Evolutionary conservation across 1,140 invertebrate genomes (phyloP).

Genomic region (Antheraea mylitta): DNA sequence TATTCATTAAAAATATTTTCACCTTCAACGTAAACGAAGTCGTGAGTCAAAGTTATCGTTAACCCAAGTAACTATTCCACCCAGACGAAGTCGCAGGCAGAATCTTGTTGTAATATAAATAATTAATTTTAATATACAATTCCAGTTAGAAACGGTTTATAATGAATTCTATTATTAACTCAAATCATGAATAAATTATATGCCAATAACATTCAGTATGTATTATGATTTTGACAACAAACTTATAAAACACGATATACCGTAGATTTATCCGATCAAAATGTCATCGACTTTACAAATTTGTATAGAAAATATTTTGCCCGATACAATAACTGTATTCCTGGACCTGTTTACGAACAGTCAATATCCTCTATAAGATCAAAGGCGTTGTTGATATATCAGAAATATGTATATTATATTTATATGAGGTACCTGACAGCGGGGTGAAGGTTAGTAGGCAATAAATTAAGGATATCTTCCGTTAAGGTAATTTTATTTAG

Average conservation of each 20-base stretch:
- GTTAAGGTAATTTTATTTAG: neutral
- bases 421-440: neutral
- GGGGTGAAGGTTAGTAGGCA: neutral
- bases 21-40: too few species aligned
- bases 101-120: too few species aligned
- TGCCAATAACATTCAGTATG: neutral
- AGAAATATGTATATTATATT: neutral
- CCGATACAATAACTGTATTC: conserved; percentile 35
- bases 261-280: neutral
- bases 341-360: conserved; percentile 30
- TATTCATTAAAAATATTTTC: too few species aligned
- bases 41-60: too few species aligned
- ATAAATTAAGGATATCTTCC: conserved; percentile 3
- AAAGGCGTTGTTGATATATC: conserved; percentile 10
- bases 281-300: conserved; percentile 17
- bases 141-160: neutral
- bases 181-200: neutral
- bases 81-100: too few species aligned
- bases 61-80: too few species aligned
- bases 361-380: conserved; percentile 41
- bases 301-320: conserved; percentile 18
- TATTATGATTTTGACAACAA: conserved; percentile 6
- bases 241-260: conserved; percentile 10
- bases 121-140: too few species aligned
- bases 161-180: neutral